Evolutionary conservation across 2,797 vertebrate genomes (phyloP).

Genomic region (Hybognathus amarus): DNA sequence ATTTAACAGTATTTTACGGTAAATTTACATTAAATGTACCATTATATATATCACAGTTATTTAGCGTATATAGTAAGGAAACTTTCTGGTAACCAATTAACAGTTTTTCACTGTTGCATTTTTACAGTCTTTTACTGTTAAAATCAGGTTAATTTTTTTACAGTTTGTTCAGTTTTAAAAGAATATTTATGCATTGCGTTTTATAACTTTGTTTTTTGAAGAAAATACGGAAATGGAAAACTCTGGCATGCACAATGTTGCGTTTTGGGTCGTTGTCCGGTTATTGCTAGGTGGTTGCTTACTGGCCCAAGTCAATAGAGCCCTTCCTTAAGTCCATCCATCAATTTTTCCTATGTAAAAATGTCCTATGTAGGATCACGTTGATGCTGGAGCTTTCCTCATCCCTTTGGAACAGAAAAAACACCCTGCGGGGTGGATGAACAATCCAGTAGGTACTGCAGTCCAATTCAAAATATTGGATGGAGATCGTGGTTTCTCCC

Average conservation of each 20-base stretch:
- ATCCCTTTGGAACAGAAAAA: neutral
- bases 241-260: neutral
- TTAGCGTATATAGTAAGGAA: too few relatives aligned
- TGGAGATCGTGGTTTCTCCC: too few relatives aligned
- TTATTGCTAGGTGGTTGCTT: neutral
- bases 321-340: neutral
- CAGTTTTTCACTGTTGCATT: too few relatives aligned
- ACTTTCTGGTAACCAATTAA: too few relatives aligned
- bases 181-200: neutral
- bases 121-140: too few relatives aligned
- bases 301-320: neutral
- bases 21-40: too few relatives aligned
- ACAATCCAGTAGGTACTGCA: too few relatives aligned
- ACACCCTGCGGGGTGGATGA: neutral
- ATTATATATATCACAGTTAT: too few relatives aligned
- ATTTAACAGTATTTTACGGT: too few relatives aligned
- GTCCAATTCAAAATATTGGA: too few relatives aligned
- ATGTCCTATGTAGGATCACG: neutral
- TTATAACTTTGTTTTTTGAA: neutral
- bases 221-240: neutral
- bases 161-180: neutral
- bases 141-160: too few relatives aligned
- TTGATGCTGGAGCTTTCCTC: neutral
- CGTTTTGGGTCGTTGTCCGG: neutral
- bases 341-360: slow-evolving; percentile 7